A percentile compares a stretch with the other conserved stretches of the same genome.
Conservation (phyloP, 2,888 invertebrate genomes). For the Nysson spinosus region DNA sequence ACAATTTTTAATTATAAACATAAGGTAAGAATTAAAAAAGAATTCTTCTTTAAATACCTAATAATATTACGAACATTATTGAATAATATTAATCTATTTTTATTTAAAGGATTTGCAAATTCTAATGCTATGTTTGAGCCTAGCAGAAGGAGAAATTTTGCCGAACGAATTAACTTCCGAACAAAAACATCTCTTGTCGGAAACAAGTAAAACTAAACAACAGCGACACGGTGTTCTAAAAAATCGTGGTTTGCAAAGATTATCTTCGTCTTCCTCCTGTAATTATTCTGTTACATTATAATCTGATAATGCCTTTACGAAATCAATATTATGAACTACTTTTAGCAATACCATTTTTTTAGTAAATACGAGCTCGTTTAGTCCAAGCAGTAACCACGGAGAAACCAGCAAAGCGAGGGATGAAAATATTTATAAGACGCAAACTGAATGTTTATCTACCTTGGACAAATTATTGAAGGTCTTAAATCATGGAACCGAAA, state of each 20-base stretch:
- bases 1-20: conserved; percentile 72
- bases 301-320: no score
- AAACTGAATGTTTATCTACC: conserved; percentile 64
- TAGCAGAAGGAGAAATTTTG: conserved; percentile 82
- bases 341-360: conserved; percentile 8
- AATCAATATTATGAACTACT: no score
- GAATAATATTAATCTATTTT: conserved; percentile 4
- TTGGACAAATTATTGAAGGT: conserved; percentile 64
- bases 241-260: conserved; percentile 62
- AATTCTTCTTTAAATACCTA: no score
- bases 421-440: conserved; percentile 47
- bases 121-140: conserved; percentile 81
- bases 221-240: conserved; percentile 61
- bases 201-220: conserved; percentile 52
- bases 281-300: conserved; percentile 8
- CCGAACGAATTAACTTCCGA: conserved; percentile 83
- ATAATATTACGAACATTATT: no score
- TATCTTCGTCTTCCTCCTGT: conserved; percentile 55
- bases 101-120: conserved; percentile 79
- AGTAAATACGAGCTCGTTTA: conserved; percentile 40
- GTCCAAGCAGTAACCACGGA: conserved; percentile 1
- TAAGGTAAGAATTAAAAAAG: conserved; percentile 59
- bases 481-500: conserved; percentile 79
- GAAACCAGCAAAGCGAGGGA: conserved; percentile 37
- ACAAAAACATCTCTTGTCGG: conserved; percentile 80